phyloP scores from a whole-genome alignment of 2,113 vertebrate species.

The Apteryx mantelli region DNA sequence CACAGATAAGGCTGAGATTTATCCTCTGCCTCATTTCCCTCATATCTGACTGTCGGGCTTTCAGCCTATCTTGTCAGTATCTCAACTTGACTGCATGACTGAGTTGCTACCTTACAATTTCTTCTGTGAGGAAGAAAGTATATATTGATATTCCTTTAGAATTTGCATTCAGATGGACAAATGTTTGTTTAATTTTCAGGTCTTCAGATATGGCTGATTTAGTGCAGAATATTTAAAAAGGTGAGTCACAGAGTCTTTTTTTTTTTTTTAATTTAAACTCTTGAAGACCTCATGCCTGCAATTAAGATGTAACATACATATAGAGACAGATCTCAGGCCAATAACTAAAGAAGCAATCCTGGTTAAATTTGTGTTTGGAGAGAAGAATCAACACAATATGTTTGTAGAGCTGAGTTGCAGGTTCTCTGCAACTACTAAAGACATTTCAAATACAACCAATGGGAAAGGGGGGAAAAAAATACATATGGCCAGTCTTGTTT shows the following conservation, averaged over 20 bases:
- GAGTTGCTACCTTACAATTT: not conserved
- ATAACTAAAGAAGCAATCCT: not conserved
- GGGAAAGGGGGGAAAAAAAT: not conserved
- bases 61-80: not conserved
- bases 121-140: not conserved
- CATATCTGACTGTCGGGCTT: not conserved
- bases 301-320: not conserved
- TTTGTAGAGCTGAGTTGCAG: not conserved
- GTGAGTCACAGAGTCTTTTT: not conserved
- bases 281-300: not conserved
- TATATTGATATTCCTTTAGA: not conserved
- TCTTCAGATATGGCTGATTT: not conserved
- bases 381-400: not conserved
- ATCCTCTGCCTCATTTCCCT: not conserved
- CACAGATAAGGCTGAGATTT: not conserved
- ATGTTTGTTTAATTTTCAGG: not conserved
- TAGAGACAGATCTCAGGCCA: not conserved
- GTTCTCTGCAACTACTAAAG: not conserved
- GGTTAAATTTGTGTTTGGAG: not conserved
- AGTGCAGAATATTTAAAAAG: not conserved
- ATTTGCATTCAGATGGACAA: not conserved
- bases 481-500: not conserved
- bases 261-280: not conserved
- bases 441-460: not conserved
- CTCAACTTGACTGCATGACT: not conserved